These are phyloP conservation scores for Tetragonula clypearis DNA, from an alignment of 1,140 invertebrate species.

Conservation along the genomic window DNA sequence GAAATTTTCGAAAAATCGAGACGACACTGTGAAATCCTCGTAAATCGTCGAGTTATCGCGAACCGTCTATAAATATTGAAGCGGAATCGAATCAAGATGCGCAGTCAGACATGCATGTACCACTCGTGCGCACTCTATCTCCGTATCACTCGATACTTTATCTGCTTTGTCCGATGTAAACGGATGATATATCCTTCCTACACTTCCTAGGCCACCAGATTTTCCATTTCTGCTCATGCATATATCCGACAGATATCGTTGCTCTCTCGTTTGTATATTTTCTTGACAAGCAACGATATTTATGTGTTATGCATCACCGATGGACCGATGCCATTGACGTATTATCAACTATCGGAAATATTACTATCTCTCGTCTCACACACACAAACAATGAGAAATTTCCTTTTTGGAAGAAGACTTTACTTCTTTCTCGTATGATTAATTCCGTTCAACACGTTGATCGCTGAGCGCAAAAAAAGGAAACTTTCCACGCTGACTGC, in stretches of 20 bases:
- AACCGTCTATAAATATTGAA: slow-evolving; percentile 37
- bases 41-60: slow-evolving; percentile 23
- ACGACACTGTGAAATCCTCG: neutral
- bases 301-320: neutral
- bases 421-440: too few relatives aligned
- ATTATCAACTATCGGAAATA: neutral
- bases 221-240: slow-evolving; percentile 13
- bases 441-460: too few relatives aligned
- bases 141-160: neutral
- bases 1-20: neutral
- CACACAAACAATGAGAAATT: too few relatives aligned
- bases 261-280: neutral
- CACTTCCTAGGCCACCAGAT: slow-evolving; percentile 19
- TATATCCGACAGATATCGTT: slow-evolving; percentile 18
- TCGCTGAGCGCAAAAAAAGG: too few relatives aligned
- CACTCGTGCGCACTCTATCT: slow-evolving; percentile 18
- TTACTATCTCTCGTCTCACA: neutral
- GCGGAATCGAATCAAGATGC: slow-evolving; percentile 38
- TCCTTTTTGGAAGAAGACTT: too few relatives aligned
- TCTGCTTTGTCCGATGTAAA: slow-evolving; percentile 24
- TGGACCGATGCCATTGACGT: neutral
- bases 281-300: neutral
- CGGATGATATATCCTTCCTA: neutral
- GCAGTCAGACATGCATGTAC: neutral
- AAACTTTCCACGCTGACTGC: too few relatives aligned